These are phyloP conservation scores for Congeria kusceri DNA, from an alignment of 2,888 invertebrate genomes.

Conservation along the genomic window DNA sequence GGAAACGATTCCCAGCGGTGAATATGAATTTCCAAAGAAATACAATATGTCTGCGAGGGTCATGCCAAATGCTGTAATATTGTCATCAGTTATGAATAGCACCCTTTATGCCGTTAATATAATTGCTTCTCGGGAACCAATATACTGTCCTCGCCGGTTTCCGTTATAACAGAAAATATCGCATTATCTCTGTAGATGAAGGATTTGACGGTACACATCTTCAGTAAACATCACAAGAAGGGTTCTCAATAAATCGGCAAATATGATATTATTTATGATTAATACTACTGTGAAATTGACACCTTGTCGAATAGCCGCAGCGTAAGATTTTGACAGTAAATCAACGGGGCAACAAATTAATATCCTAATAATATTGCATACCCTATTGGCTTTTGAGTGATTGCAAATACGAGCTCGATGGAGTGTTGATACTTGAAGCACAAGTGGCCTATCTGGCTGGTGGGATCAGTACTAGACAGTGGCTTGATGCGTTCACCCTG, in stretches of 20 bases:
- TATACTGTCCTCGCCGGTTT: constrained; percentile 30
- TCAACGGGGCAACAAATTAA: constrained; percentile 46
- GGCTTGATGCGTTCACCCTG: too few species aligned
- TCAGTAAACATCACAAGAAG: constrained; percentile 50
- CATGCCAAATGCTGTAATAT: constrained; percentile 26
- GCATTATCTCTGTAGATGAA: constrained; percentile 36
- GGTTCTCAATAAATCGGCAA: constrained; percentile 59
- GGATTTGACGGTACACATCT: constrained; percentile 40
- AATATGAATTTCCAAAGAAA: constrained; percentile 27
- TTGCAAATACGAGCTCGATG: constrained; percentile 27
- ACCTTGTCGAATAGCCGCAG: constrained; percentile 34
- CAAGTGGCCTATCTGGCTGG: too few species aligned
- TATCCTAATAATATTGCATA: constrained; percentile 49
- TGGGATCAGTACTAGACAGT: too few species aligned
- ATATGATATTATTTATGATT: constrained; percentile 65
- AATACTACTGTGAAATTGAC: constrained; percentile 51
- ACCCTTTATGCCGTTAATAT: constrained; percentile 28
- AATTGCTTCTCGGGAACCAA: constrained; percentile 39
- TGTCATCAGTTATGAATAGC: constrained; percentile 39
- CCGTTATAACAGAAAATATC: constrained; percentile 48
- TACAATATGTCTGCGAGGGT: constrained; percentile 20
- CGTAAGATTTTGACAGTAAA: constrained; percentile 30
- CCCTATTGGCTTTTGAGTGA: constrained; percentile 15
- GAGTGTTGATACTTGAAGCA: too few species aligned
- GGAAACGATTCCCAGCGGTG: constrained; percentile 28